Percentiles rank a stretch among this genome's conserved stretches.
Evolutionary conservation across 2,113 vertebrate genomes (phyloP).

Genomic region (Prochilodus magdalenae): DNA sequence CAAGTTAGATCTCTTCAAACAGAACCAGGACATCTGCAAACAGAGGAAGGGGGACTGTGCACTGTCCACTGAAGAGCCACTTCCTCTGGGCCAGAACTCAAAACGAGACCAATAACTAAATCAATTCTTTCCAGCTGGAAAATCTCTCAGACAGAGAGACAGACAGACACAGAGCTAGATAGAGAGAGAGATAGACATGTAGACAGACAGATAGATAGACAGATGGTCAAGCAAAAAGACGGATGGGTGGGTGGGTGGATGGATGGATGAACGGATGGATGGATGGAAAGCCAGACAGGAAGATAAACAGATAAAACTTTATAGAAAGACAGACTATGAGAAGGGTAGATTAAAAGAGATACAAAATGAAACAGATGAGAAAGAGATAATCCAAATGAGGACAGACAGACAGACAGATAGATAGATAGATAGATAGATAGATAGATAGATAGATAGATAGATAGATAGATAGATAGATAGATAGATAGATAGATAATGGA

Average conservation of each 20-base stretch:
- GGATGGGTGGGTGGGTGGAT: no score
- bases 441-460: no score
- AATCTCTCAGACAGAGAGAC: constrained; percentile 3
- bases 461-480: no score
- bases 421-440: neutral
- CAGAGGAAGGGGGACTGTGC: neutral
- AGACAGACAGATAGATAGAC: neutral
- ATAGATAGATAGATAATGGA: neutral
- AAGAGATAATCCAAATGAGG: no score
- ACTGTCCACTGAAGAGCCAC: constrained; percentile 31
- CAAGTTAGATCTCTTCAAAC: neutral
- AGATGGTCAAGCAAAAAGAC: no score
- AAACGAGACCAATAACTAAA: constrained; percentile 65
- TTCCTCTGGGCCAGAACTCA: constrained; percentile 53
- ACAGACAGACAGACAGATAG: neutral
- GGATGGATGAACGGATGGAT: no score
- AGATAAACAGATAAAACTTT: neutral
- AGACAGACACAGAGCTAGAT: neutral
- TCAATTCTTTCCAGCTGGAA: constrained; percentile 66
- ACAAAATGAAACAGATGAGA: no score
- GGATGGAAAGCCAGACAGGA: neutral
- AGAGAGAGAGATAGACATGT: neutral
- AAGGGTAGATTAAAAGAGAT: no score
- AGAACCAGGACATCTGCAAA: constrained; percentile 11
- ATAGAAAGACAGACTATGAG: no score